phyloP scores from a whole-genome alignment of 1,140 invertebrate genomes.

The Atta colombica region DNA sequence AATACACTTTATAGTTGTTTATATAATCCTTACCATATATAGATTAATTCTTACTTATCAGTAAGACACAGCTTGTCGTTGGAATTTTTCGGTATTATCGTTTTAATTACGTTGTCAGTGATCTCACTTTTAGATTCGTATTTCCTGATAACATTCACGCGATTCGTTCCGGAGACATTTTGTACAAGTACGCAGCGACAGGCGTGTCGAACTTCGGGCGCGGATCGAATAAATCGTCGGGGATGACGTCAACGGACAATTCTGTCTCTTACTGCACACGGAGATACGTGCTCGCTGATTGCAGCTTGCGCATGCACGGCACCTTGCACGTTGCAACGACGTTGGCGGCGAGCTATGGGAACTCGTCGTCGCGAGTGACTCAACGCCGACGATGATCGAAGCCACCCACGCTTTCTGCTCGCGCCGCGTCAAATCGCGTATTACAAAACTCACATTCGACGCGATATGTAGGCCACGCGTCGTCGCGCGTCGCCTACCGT shows the following conservation, averaged over 20 bases:
- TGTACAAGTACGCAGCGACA: not conserved
- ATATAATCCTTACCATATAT: not conserved
- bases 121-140: not conserved
- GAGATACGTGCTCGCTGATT: slow-evolving; percentile 63
- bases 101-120: slow-evolving; percentile 18
- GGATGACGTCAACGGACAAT: slow-evolving; percentile 74
- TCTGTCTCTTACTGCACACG: slow-evolving; percentile 61
- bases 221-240: slow-evolving; percentile 71
- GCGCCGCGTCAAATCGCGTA: slow-evolving; percentile 51
- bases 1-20: not conserved
- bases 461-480: slow-evolving; percentile 51
- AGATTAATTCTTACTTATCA: not conserved
- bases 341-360: slow-evolving; percentile 33
- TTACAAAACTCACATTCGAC: slow-evolving; percentile 45
- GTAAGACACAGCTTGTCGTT: not conserved
- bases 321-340: slow-evolving; percentile 65
- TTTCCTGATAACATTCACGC: not conserved
- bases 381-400: slow-evolving; percentile 68
- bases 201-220: slow-evolving; percentile 68
- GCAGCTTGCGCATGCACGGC: slow-evolving; percentile 66
- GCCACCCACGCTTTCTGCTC: slow-evolving; percentile 53
- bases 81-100: not conserved
- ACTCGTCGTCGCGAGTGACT: slow-evolving; percentile 61
- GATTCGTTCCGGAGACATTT: not conserved
- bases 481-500: not conserved